Conservation (phyloP, 2,113 vertebrate species). For the Melanerpes aurifrons region DNA sequence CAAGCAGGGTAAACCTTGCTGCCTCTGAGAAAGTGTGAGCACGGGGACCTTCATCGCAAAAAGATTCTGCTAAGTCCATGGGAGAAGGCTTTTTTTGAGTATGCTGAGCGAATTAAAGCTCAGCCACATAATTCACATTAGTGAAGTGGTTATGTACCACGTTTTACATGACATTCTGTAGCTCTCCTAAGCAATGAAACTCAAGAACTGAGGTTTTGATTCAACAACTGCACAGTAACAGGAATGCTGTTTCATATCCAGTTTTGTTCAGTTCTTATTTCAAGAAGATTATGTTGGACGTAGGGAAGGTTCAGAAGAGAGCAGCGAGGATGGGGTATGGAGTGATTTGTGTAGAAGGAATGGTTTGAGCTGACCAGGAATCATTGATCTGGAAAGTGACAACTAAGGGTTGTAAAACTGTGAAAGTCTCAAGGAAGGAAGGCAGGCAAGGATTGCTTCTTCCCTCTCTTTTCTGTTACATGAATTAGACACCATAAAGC, state of each 20-base stretch:
- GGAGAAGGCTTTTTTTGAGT: neutral
- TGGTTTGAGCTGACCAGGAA: neutral
- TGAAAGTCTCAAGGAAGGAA: neutral
- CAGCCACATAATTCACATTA: neutral
- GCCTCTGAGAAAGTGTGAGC: neutral
- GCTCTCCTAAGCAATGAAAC: neutral
- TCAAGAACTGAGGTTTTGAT: neutral
- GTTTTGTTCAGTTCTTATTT: neutral
- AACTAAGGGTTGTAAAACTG: neutral
- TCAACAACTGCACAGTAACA: neutral
- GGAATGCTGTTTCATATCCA: neutral
- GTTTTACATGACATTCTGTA: neutral
- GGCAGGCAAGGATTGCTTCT: neutral
- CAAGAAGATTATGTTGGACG: neutral
- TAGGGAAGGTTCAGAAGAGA: neutral
- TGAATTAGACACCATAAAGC: neutral
- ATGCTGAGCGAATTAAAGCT: neutral
- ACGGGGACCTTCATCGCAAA: neutral
- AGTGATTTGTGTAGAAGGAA: neutral
- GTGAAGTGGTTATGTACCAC: neutral
- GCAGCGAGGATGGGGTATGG: neutral
- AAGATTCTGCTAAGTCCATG: neutral
- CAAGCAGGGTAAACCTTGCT: neutral
- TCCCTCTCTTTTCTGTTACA: neutral
- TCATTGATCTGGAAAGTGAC: neutral